Evolutionary conservation across 1,140 invertebrate genomes (phyloP), one percentile per base, ranked within the genome.

Genomic region (Lordiphosa stackelbergi): DNA sequence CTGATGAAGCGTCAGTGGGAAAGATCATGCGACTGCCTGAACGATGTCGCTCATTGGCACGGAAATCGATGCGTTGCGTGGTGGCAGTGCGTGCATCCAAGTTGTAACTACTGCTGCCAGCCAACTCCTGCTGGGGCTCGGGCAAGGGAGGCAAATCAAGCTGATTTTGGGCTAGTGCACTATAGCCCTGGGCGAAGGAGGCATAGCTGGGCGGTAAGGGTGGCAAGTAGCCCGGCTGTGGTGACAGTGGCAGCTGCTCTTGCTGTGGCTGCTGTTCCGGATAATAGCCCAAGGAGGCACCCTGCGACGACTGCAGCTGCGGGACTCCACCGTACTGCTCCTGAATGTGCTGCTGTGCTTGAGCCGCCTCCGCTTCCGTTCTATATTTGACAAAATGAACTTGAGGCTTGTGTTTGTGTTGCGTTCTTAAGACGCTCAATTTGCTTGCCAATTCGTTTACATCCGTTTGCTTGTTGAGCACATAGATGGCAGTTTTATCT

Each of bases 381-480:
- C 73, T 78, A 47, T 87, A 87, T 71, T 87, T 87, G 19, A 87
- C 85, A 64, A 87, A 87, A 53, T 86, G 81, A 46, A 87, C 85
- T 58, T 85, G 70, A 1, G 85, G 85, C 54, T 84, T 85, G 45
- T 74, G 55, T 37, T 69, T 72, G 24, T 70, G 61, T 0, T 79
- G 71, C 5, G 47, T 7, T 19, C 55, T 64, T 9, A 71, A 4
- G 28, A 54, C 49, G 45, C 43, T 73, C 0, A 86, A 41, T 70
- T 85, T 65, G 46, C 75, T 78, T 57, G 85, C 81, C 71, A 87
- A 52, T 63, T 86, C 77, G 22, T 70, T 53, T 19, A 75, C 48
- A 35, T 86, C 85, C 53, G 77, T 66, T 31, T 87, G 85, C 48
- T 87, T 87, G 51, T 86, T 86, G 6, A 87, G 57, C 42, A 87